These are phyloP conservation scores for Actenoides lindsayi DNA, from an alignment of 2,113 vertebrate genomes.

Conservation along the genomic window DNA sequence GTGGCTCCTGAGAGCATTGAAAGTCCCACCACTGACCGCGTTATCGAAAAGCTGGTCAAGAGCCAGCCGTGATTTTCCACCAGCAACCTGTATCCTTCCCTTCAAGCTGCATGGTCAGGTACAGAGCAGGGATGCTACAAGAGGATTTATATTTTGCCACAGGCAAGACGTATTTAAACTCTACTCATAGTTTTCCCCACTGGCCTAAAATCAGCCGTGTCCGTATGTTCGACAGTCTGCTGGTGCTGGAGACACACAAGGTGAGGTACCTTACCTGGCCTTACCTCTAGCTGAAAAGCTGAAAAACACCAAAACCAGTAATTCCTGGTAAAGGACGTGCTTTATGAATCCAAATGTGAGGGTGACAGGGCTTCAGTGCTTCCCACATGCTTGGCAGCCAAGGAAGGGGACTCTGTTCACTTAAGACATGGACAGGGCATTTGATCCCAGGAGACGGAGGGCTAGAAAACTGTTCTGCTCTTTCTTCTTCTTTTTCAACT, in stretches of 20 bases:
- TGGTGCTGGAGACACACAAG: background rate
- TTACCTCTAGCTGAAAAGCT: background rate
- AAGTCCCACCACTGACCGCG: background rate
- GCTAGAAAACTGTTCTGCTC: background rate
- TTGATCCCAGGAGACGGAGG: background rate
- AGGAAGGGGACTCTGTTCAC: background rate
- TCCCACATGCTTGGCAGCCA: rapidly evolving
- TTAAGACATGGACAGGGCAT: background rate
- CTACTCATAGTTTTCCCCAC: background rate
- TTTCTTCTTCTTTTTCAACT: background rate
- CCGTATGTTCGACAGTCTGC: background rate
- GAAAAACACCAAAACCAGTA: background rate
- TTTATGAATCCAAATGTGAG: background rate
- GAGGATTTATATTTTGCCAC: background rate
- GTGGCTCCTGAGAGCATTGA: background rate
- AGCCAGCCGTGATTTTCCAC: background rate
- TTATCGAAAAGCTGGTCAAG: background rate
- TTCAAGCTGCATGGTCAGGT: background rate
- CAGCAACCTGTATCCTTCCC: background rate
- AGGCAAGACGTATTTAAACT: background rate
- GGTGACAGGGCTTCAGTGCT: background rate
- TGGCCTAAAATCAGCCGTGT: background rate
- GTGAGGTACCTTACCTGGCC: background rate
- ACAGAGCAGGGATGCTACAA: background rate
- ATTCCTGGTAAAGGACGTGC: background rate